Conservation (phyloP, 2,797 vertebrate species). For the Spinus olivaceus region DNA sequence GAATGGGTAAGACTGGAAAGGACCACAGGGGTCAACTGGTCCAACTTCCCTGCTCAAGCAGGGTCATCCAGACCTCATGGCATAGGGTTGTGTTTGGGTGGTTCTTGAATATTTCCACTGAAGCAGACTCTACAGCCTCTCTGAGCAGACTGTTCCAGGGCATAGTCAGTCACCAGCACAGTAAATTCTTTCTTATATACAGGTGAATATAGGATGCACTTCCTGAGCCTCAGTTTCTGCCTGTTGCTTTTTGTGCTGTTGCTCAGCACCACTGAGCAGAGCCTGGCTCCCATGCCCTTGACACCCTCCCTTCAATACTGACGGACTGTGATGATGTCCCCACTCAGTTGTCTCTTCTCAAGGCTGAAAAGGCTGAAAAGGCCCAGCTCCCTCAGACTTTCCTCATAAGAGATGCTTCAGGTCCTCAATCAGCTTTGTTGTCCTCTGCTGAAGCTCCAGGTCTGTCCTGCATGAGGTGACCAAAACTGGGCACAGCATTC, state of each 20-base stretch:
- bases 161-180: neutral
- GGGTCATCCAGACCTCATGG: neutral
- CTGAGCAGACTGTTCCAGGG: neutral
- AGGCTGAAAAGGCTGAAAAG: neutral
- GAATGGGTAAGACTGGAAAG: neutral
- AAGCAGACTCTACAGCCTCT: neutral
- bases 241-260: neutral
- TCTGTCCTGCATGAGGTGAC: neutral
- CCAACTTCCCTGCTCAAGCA: neutral
- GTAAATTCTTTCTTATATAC: neutral
- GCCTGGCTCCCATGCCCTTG: no score
- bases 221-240: neutral
- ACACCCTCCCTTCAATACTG: neutral
- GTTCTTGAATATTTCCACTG: neutral
- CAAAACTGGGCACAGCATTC: neutral
- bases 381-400: neutral
- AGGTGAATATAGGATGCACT: neutral
- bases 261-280: neutral
- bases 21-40: neutral
- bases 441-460: neutral
- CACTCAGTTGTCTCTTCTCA: neutral
- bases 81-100: neutral
- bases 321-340: accelerated
- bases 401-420: neutral
- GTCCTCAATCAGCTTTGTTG: neutral